Percentiles rank a stretch among this genome's conserved stretches.
Evolutionary conservation across 2,113 vertebrate species (phyloP).

Genomic region (Chlorodrepanis virens): DNA sequence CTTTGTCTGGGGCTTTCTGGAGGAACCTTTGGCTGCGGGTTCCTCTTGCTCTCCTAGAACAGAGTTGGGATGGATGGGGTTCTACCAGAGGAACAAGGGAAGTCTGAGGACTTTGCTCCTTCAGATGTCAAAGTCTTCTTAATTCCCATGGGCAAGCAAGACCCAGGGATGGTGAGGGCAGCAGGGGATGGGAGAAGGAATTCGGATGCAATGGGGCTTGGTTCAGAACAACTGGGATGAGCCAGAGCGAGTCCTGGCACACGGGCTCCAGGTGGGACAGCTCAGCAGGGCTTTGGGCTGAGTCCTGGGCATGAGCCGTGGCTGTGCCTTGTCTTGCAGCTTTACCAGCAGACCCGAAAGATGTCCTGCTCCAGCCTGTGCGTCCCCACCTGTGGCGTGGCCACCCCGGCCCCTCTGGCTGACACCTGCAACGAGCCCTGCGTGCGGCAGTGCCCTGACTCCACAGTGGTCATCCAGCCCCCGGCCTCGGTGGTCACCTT

Average conservation of each 20-base stretch:
- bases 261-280: no score
- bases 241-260: no score
- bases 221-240: not conserved
- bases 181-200: not conserved
- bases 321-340: not conserved
- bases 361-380: not conserved
- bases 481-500: not conserved
- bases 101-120: no score
- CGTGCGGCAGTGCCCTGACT: not conserved
- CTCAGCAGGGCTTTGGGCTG: not conserved
- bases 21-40: not conserved
- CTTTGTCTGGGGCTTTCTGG: not conserved
- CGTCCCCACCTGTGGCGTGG: not conserved
- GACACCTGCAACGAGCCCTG: not conserved
- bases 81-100: no score
- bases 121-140: not conserved
- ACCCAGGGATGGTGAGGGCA: not conserved
- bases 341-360: rapidly evolving
- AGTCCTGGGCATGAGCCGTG: not conserved
- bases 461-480: not conserved
- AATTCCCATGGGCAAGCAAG: no score
- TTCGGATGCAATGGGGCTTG: no score
- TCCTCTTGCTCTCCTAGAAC: not conserved
- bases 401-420: not conserved
- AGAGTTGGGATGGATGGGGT: no score